Base-by-base conservation (phyloP, 2,888 invertebrate species). In the Syrphus vitripennis region DNA sequence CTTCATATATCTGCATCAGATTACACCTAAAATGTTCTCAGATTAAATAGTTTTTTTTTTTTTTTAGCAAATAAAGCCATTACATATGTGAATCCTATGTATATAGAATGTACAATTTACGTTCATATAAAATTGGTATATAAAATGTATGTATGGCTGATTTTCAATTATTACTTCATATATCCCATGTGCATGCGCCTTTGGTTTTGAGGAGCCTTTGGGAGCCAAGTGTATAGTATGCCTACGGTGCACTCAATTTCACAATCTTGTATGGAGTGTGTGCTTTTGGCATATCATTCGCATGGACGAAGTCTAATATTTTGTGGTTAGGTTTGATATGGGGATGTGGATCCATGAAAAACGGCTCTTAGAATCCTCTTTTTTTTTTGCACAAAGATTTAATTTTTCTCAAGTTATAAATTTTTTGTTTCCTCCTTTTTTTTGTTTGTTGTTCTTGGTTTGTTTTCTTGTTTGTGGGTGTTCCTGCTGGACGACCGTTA, bases 231-330 rank as follows among this genome's bases (percentile, higher is more conserved):
- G 40, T 57, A 57, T 59, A 71, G 40, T 57, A 57, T 59, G 77
- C 71, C 67, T 59, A 59, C n/a, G 77, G 71, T 82, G 77, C 65
- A 82, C 71, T 77, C 57, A 77, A 71, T 82, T 82, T 71, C 71
- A 71, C 71, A 82, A 71, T 71, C 29, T 71, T 50, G 57, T 82
- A n/a, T n/a, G 59, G 53, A 50, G 59, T 55, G 67, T 55, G 67
- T 55, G 59, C 74, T 82, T 57, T 71, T 65, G 71, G 71, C 71
- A 71, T 34, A 55, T 70, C 57, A 59, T 65, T 29, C 79, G 48
- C 57, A 71, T 78, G 29, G 16, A 24, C 14, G 34, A 37, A 21
- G 26, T 24, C 42, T 29, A 53, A 67, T 75, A 42, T 61, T 63
- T 61, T 75, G 65, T 65, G 75, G 40, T 63, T 42, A 34, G 16